Evolutionary conservation across 2,888 invertebrate genomes (phyloP).

Genomic region (Xestia rhomboidea): DNA sequence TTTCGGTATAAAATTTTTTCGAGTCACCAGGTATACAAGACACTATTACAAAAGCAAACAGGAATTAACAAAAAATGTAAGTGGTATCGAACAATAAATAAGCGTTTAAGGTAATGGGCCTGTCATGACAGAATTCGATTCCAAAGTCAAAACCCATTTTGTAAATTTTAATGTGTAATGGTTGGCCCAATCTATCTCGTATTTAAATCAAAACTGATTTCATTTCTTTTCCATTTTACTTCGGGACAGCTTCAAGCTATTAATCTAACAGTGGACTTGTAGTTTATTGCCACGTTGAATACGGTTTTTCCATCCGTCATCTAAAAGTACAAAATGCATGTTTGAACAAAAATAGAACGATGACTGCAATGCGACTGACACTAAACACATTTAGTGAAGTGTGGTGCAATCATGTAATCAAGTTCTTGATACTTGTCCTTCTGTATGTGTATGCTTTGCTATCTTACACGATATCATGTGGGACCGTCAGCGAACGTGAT

Average conservation of each 20-base stretch:
- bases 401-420: background rate
- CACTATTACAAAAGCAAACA: background rate
- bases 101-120: background rate
- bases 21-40: background rate
- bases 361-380: background rate
- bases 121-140: background rate
- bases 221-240: background rate
- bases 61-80: background rate
- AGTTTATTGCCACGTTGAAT: background rate
- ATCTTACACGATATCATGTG: slow-evolving; percentile 52
- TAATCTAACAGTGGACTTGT: background rate
- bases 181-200: background rate
- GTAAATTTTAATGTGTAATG: background rate
- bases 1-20: background rate
- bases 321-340: background rate
- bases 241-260: background rate
- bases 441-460: slow-evolving; percentile 19
- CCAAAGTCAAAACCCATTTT: background rate
- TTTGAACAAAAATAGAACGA: background rate
- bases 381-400: background rate
- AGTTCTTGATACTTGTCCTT: slow-evolving; percentile 2
- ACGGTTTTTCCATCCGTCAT: background rate
- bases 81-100: background rate
- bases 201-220: background rate
- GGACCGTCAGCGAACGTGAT: slow-evolving; percentile 58